phyloP scores from a whole-genome alignment of 2,113 vertebrate genomes.

The Myiagra hebetior region DNA sequence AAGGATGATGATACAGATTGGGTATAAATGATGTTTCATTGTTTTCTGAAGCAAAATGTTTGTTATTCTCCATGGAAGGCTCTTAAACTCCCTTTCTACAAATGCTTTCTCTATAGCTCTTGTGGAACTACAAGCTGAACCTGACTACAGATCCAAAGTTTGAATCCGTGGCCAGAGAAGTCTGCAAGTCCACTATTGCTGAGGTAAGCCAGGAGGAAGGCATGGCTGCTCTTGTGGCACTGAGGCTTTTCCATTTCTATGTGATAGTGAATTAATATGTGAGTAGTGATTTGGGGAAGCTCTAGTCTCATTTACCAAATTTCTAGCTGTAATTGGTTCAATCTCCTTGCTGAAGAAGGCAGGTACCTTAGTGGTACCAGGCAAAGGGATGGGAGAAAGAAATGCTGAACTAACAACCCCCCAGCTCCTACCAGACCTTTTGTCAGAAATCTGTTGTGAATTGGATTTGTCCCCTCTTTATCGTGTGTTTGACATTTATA shows the following conservation, averaged over 20 bases:
- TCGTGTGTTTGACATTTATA: not conserved
- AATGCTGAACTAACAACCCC: not conserved
- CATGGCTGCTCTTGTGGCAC: not conserved
- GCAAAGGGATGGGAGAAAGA: not conserved
- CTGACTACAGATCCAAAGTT: conserved; percentile 95
- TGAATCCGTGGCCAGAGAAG: conserved; percentile 92
- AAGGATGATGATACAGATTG: not conserved
- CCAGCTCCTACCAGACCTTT: not conserved
- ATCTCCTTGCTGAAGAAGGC: not conserved
- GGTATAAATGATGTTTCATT: not conserved
- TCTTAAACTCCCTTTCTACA: not conserved
- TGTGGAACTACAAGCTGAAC: conserved; percentile 98
- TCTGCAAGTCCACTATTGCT: conserved; percentile 90
- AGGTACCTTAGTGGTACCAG: not conserved
- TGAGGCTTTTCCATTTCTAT: not conserved
- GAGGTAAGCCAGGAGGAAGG: conserved; percentile 75
- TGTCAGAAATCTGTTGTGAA: not conserved
- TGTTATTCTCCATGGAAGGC: not conserved
- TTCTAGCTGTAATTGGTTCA: not conserved
- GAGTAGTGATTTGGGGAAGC: not conserved
- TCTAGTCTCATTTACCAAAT: not conserved
- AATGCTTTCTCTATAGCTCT: conserved; percentile 71
- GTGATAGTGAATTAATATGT: not conserved
- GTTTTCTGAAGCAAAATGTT: not conserved
- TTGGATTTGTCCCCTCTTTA: not conserved